phyloP scores from a whole-genome alignment of 2,113 vertebrate genomes.

The Glareola pratincola region DNA sequence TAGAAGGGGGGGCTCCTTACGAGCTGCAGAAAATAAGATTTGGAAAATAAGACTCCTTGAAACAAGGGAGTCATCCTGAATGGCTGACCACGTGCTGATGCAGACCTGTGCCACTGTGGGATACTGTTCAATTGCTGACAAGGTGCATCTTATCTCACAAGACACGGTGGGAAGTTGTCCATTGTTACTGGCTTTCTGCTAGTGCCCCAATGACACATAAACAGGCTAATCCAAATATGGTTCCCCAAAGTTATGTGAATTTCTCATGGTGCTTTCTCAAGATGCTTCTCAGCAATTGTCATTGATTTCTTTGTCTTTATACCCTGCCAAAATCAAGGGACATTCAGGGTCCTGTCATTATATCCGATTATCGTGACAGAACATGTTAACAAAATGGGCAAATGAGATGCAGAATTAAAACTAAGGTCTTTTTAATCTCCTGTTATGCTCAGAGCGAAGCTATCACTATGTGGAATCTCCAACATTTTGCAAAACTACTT shows the following conservation, averaged over 20 bases:
- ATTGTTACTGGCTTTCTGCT: background rate
- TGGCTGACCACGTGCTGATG: background rate
- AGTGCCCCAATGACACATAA: background rate
- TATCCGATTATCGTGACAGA: background rate
- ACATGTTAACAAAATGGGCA: background rate
- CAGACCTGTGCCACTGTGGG: background rate
- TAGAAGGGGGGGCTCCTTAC: background rate
- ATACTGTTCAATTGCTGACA: background rate
- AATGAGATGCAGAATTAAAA: background rate
- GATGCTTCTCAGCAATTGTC: background rate
- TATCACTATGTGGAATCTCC: background rate
- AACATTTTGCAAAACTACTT: background rate
- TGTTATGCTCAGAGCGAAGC: background rate
- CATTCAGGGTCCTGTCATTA: background rate
- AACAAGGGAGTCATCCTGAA: background rate
- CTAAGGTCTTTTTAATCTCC: background rate
- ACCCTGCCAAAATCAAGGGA: background rate
- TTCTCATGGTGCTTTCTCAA: background rate
- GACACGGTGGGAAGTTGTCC: background rate
- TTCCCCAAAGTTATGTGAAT: background rate
- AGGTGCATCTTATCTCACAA: background rate
- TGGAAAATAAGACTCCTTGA: background rate
- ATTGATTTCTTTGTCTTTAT: background rate
- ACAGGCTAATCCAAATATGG: rapidly evolving
- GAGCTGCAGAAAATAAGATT: background rate